Base-by-base conservation (phyloP, 2,888 invertebrate species). In the Andrena bicolor region DNA sequence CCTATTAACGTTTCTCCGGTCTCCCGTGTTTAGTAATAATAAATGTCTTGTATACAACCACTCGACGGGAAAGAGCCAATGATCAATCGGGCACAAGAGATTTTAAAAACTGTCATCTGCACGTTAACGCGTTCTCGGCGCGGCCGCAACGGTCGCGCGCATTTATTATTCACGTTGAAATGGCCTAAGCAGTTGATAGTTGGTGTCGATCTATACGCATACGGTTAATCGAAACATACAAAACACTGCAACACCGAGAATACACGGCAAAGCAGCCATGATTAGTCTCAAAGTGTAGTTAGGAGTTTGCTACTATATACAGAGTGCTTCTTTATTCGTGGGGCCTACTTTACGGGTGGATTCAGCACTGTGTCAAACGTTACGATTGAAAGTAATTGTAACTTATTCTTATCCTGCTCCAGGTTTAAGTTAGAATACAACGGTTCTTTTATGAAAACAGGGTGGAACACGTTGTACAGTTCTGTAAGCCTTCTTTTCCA, bases 161-260 rank as follows among this genome's bases (percentile, higher is more conserved):
- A 60, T 26, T 70, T 80, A 76, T 71, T 80, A 72, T 75, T 65
- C 56, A 75, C 28, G 32, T 76, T 73, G 70, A 74, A 73, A 83
- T 61, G 83, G 83, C 79, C 83, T 78, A 74, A 79, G 41, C 79
- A 80, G 72, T 79, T 83, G 61, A 84, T 73, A 73, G 70, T 83
- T 78, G 68, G 58, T 53, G 70, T 79, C 75, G 75, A 56, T 83
- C 72, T 79, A 80, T 79, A 65, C 76, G 30, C 75, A 65, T 73
- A 66, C 41, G 32, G 51, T 69, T 79, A 68, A 76, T 73, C 71
- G 49, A 72, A 69, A 49, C 28, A 65, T 72, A 68, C 51, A 6
- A 26, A 63, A 69, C 53, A 64, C 63, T 61, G n/a, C 20, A 41
- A 74, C 28, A 51, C 63, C 20, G 65, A n/a, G 35, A 65, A 26